These are phyloP conservation scores for Brachypteracias leptosomus DNA, from an alignment of 2,113 vertebrate genomes.

Conservation along the genomic window DNA sequence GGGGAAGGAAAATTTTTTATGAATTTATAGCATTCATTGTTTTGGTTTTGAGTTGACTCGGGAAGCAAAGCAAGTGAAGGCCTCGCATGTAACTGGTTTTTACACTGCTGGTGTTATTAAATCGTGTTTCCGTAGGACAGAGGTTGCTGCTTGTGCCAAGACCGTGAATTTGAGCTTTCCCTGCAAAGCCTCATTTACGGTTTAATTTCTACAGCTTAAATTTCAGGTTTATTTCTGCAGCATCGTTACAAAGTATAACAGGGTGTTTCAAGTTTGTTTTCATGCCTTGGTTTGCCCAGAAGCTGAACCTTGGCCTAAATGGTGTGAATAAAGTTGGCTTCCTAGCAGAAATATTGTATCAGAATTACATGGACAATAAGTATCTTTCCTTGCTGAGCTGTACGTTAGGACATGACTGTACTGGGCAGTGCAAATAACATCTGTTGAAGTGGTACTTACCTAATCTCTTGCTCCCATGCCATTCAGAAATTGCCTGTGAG, in stretches of 20 bases:
- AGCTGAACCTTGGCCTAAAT: not conserved
- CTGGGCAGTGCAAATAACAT: not conserved
- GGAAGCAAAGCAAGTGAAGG: not conserved
- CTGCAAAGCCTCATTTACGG: not conserved
- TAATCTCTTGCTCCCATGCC: not conserved
- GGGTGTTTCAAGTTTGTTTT: not conserved
- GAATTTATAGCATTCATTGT: not conserved
- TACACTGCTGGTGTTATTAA: not conserved
- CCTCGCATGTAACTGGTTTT: rapidly evolving
- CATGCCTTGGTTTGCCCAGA: not conserved
- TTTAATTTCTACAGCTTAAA: not conserved
- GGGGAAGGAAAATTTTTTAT: not conserved
- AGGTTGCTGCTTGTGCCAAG: not conserved
- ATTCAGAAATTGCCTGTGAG: not conserved
- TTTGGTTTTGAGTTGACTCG: not conserved
- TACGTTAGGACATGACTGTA: rapidly evolving
- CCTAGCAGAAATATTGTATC: not conserved
- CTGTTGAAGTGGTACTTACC: not conserved
- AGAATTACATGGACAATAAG: not conserved
- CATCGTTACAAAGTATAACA: not conserved
- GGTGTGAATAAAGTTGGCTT: not conserved
- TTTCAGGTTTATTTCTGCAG: not conserved
- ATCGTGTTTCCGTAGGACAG: rapidly evolving
- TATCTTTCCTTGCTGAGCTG: not conserved
- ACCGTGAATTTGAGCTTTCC: not conserved